phyloP scores from a whole-genome alignment of 2,113 vertebrate species.

The Scolopax mira region DNA sequence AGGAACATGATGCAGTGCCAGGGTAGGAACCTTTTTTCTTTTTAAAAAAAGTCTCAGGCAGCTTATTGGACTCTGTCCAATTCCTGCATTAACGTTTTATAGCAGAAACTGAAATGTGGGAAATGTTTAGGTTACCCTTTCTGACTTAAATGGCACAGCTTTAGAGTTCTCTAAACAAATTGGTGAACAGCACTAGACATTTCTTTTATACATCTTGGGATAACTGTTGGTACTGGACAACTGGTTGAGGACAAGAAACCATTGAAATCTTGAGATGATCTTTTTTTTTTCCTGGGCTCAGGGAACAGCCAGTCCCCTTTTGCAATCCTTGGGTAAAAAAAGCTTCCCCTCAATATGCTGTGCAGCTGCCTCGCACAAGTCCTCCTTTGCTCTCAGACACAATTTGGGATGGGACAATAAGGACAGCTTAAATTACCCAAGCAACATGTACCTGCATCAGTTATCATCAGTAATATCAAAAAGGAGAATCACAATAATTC shows the following conservation, averaged over 20 bases:
- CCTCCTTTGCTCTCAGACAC: not conserved
- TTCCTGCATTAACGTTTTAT: conserved; percentile 43
- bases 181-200: not conserved
- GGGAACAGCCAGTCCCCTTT: not conserved
- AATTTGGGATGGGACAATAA: not conserved
- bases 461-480: not conserved
- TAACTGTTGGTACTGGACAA: not conserved
- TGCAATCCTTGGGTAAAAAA: not conserved
- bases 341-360: accelerated
- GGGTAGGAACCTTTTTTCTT: not conserved
- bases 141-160: conserved; percentile 16
- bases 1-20: not conserved
- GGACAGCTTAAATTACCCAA: not conserved
- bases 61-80: conserved; percentile 23
- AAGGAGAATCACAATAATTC: not conserved
- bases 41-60: not conserved
- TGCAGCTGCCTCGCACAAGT: not conserved
- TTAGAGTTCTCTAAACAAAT: conserved; percentile 34
- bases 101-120: not conserved
- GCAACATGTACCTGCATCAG: not conserved
- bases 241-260: not conserved
- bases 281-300: not conserved
- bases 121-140: conserved; percentile 56
- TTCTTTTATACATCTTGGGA: not conserved
- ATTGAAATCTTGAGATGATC: not conserved